Base-by-base conservation (phyloP, 2,888 invertebrate species). In the Calameuta idolon region DNA sequence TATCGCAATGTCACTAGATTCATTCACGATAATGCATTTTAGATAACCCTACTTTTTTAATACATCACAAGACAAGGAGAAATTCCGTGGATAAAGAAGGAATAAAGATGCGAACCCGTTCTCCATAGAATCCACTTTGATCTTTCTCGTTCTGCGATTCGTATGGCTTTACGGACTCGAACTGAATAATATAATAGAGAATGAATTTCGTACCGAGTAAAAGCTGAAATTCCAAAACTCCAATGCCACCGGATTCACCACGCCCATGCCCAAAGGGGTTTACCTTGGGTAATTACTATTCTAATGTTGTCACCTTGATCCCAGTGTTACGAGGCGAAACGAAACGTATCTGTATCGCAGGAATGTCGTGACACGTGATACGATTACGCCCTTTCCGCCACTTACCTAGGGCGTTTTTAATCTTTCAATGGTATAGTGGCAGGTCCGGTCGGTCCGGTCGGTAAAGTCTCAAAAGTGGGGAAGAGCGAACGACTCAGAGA, bases 241-340 rank as follows among this genome's bases (percentile, higher is more conserved):
- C 71, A 71, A 71, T 71, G 71, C 71, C 71, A 71, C 55, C 78
- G 76, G 75, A 69, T 78, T 73, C 77, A 83, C 81, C 77, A 80
- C 84, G 76, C 84, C 83, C 79, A 83, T 81, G 78, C 79, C 75
- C 76, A 80, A 76, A 75, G 75, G 35, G 35, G 71, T 40, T 74
- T 55, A 55, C 55, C 55, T 55, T 55, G 55, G 55, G 23, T 55
- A 55, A 55, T 55, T 55, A 55, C 55, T 55, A 55, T 55, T 55
- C 55, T 55, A 55, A 55, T 23, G 55, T 55, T 55, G 55, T 55
- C 55, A 81, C 84, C 84, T 83, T 84, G 84, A 84, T 82, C 83
- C 81, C 82, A 69, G 69, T 34, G 71, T 71, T 71, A 34, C 33
- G 33, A 71, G 71, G 71, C 71, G 71, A 71, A 15, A 71, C 15